Base-by-base conservation (phyloP, 2,113 vertebrate genomes). In the Rostratula benghalensis region DNA sequence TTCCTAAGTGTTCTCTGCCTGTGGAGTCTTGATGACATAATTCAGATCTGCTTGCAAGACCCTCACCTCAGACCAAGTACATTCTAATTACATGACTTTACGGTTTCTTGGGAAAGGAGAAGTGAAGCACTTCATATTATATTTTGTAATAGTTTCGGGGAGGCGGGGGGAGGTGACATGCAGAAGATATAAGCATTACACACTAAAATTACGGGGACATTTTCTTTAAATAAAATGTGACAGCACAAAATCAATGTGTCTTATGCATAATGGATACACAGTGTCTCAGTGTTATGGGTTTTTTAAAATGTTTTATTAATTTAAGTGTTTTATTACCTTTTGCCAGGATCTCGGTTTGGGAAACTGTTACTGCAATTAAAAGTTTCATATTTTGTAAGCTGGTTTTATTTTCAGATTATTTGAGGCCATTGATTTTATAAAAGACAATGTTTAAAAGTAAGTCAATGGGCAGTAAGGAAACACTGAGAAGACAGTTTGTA, bases 41-140 rank as follows among this genome's bases (percentile, higher is more conserved):
- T 96, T 98, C 95, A 91, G 85, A 87, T 95, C 96, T 96, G 87
- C 70, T 96, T 96, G 90, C 94, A 96, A 97, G 94, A 97, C 92
- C 95, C 74, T 97, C 90, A 97, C 86, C 97, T 98, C 87, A 96
- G 93, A 79, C 88, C 94, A 98, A 96, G 97, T 98, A 95, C 94
- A 93, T 97, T 93, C 95, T 96, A 95, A 96, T 93, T 90, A 81
- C 48, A 3, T 96, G 94, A 90, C 94, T 96, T 94, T 83, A 81
- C 33, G 14, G 59, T 90, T 88, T 96, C 75, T 93, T 93, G 61
- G 84, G 75, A 91, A 97, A 95, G 43, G 53, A 93, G 46, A 92
- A 88, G 77, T n/a, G 89, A 96, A 90, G 37, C 27, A 85, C 48
- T 97, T 97, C 48, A 20, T 80, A 91, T 89, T 73, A 93, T 5